Percentiles rank a stretch among this genome's conserved stretches.
phyloP scores from a whole-genome alignment of 2,888 invertebrate genomes.

The Ophraella communa region DNA sequence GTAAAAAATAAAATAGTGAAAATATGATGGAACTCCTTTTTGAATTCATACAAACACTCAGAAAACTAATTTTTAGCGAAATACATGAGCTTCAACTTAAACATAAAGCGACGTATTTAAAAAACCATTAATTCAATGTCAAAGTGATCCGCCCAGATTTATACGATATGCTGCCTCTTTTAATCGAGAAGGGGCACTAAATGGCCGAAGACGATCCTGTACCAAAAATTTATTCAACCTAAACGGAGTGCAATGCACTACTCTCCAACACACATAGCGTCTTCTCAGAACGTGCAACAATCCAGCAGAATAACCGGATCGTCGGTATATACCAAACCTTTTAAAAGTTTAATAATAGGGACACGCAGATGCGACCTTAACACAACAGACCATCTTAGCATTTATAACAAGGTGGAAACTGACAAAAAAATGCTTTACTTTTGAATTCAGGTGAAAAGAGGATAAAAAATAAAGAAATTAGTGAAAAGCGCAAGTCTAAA shows the following conservation, averaged over 20 bases:
- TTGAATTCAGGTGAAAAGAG: too few species aligned
- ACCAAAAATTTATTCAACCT: neutral
- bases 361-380: neutral
- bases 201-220: neutral
- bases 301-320: slow-evolving; percentile 2
- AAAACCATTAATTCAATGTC: too few species aligned
- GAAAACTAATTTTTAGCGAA: too few species aligned
- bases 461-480: too few species aligned
- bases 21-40: too few species aligned
- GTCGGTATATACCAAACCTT: neutral
- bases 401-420: neutral
- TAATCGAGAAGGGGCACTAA: neutral
- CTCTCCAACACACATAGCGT: neutral
- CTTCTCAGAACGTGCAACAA: neutral
- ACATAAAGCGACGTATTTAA: too few species aligned
- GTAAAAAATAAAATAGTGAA: too few species aligned
- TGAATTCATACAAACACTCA: too few species aligned
- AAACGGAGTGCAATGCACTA: neutral
- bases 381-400: neutral
- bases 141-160: too few species aligned
- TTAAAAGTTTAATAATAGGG: slow-evolving; percentile 1
- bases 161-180: too few species aligned
- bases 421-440: neutral
- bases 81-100: too few species aligned
- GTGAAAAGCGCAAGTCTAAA: too few species aligned